Percentiles rank a stretch among this genome's conserved stretches.
phyloP scores from a whole-genome alignment of 2,797 vertebrate species.

The Sebastes goodei region DNA sequence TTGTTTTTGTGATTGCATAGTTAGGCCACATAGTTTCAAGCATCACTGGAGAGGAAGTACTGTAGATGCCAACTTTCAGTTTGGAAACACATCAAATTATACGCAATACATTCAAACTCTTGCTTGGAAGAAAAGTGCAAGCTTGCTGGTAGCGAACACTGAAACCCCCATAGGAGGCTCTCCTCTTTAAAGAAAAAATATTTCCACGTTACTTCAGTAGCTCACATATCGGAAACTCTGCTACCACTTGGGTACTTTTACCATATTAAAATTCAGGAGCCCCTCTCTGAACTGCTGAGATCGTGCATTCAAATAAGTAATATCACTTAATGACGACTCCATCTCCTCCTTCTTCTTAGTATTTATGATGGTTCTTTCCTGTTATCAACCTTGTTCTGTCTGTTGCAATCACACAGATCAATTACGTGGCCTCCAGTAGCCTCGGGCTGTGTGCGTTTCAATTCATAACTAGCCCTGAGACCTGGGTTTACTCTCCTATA shows the following conservation, averaged over 20 bases:
- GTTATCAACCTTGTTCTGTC: constrained; percentile 67
- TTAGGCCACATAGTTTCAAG: neutral
- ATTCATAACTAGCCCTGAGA: constrained; percentile 54
- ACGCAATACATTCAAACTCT: neutral
- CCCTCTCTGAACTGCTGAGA: constrained; percentile 33
- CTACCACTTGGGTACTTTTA: constrained; percentile 41
- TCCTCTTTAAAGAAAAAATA: constrained; percentile 10
- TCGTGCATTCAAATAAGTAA: constrained; percentile 44
- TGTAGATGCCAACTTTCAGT: neutral
- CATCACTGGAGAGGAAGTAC: neutral
- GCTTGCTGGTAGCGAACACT: constrained; percentile 19
- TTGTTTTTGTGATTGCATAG: neutral
- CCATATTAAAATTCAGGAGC: constrained; percentile 40
- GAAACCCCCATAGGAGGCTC: constrained; percentile 16
- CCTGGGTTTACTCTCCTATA: constrained; percentile 50
- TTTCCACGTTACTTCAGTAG: neutral
- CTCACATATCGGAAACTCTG: constrained; percentile 17
- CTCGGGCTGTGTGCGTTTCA: constrained; percentile 48
- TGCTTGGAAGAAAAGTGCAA: constrained; percentile 6
- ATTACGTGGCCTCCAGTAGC: constrained; percentile 63
- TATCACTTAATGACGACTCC: constrained; percentile 40
- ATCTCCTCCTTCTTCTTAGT: constrained; percentile 30
- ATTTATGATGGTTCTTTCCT: constrained; percentile 58
- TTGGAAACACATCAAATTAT: neutral
- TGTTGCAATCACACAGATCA: constrained; percentile 58